Base-by-base conservation (phyloP, 2,797 vertebrate genomes). In the Poecilia wingei region DNA sequence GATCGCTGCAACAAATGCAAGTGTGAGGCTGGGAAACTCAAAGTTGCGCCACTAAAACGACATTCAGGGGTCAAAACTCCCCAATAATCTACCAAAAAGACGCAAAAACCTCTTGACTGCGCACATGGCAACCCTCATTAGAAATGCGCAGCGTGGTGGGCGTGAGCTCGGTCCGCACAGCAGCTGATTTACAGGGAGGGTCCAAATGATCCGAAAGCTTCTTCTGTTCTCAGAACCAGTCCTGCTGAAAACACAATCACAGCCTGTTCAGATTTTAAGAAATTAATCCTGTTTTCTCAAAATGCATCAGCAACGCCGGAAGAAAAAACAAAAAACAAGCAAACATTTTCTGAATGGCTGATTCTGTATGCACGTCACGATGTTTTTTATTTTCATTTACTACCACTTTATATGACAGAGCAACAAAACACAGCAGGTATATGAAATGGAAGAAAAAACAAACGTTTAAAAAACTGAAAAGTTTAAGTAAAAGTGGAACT, bases 141-240 rank as follows among this genome's bases (percentile, higher is more conserved):
- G 57, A 61, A 61, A 61, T 33, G 59, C 31, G 59, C 31, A 61
- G 31, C 4, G 14, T 33, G 16, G 31, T 72, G 76, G 78, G 82
- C 55, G 28, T 39, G 18, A 64, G 2, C 31, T 33, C 57, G 4
- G 28, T 33, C 28, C 13, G 28, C 14, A 16, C 14, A 31, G 14
- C 74, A 45, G 76, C 68, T 71, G 61, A 55, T 61, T 28, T 36
- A 61, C n/a, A 28, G 72, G 82, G 80, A 68, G 77, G 79, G 39
- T 71, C 39, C 25, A n/a, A 14, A 33, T 0, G 43, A 18, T 57
- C 4, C 45, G 6, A 77, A 45, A 57, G 39, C 61, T 61, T n/a
- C 57, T 25, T 28, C 49, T 79, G 49, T 36, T n/a, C 18, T 74
- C 13, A 5, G 13, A 22, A 28, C 25, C 53, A 28, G 53, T 12